Conservation (phyloP, 2,113 vertebrate genomes). For the Sigmodon hispidus region DNA sequence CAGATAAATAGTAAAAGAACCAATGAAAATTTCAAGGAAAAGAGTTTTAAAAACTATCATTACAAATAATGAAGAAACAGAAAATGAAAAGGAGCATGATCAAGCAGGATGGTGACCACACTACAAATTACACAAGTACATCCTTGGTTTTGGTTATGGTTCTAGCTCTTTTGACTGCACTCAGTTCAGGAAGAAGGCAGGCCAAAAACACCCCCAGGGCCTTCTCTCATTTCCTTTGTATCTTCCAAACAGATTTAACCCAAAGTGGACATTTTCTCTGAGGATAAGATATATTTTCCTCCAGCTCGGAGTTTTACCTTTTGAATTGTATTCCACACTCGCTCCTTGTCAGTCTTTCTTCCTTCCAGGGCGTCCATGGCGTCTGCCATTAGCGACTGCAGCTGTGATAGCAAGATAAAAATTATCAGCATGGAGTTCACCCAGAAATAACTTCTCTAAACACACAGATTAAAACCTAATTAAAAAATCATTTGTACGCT, state of each 20-base stretch:
- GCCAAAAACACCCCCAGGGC: background rate
- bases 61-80: background rate
- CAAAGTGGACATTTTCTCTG: constrained; percentile 68
- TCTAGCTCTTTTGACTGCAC: background rate
- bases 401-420: constrained; percentile 91
- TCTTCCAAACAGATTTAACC: constrained; percentile 65
- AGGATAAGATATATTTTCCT: constrained; percentile 62
- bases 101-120: background rate
- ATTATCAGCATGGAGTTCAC: constrained; percentile 89
- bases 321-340: constrained; percentile 89
- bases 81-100: background rate
- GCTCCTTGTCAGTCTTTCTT: constrained; percentile 82
- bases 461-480: constrained; percentile 93
- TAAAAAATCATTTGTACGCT: constrained; percentile 93
- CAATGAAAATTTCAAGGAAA: constrained; percentile 13
- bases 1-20: background rate
- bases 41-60: background rate
- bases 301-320: constrained; percentile 83
- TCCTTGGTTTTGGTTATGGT: constrained; percentile 33
- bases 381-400: constrained; percentile 92
- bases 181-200: constrained; percentile 1
- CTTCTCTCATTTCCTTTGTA: constrained; percentile 47
- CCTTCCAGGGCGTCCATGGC: constrained; percentile 91
- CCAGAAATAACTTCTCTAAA: constrained; percentile 91
- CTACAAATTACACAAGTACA: constrained; percentile 8